Evolutionary conservation across 2,888 invertebrate genomes (phyloP), one percentile per base, ranked within the genome.

Genomic region (Microplitis manilae): DNA sequence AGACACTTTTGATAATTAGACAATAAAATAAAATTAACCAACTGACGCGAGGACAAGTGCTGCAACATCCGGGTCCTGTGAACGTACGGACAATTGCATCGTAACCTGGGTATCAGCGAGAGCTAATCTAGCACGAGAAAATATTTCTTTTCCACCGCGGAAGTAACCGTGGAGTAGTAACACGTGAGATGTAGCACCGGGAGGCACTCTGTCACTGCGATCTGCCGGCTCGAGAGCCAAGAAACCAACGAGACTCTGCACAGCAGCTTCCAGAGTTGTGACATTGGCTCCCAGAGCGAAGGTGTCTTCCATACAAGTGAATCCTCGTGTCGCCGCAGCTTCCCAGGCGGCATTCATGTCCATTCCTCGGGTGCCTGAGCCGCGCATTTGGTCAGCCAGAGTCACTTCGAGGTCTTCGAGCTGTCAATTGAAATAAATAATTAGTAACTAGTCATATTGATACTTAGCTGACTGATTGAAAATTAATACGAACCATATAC

Each of bases 371-470:
- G 90, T 92, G 13, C 92, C 92, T 8, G 91, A 91, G 0, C 94
- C 92, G 0, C 96, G 95, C 83, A 97, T 94, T 90, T 97, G 96
- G 91, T 98, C 97, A 4, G 95, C 94, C 5, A 97, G 92, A 1
- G 93, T 93, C 67, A 98, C 91, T 88, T 98, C 97, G 50, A 97
- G 90, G 90, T 99, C 98, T 91, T 99, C 99, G 76, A 99, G 89
- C 94, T 94, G 76, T 41, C 71, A 78, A 69, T 8, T 13, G 62
- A 30, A 76, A 73, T 67, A 30, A 13, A 71, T 67, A 69, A 64
- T 13, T 17, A 74, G 8, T 67, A 9, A 39, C 8, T 30, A n/a
- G 69, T 73, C n/a, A 38, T 8, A 2, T 17, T 5, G 7, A 39
- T 8, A 60, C 9, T 40, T 4, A 30, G 30, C 30, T 30, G 4